Evolutionary conservation across 2,797 vertebrate species (phyloP), one percentile per base, ranked within the genome.

Genomic region (Silurus lanzhouensis): DNA sequence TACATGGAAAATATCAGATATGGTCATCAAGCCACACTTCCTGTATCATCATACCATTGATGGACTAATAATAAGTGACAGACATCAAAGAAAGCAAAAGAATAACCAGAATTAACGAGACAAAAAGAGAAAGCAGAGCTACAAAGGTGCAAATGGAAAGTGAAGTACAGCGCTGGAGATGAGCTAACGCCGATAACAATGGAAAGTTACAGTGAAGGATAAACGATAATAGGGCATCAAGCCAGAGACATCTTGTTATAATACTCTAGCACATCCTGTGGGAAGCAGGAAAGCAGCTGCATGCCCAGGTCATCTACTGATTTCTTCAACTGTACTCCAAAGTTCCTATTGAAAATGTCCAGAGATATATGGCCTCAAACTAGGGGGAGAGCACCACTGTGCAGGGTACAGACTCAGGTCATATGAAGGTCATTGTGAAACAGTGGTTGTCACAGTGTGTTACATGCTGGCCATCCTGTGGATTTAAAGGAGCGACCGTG

Each of bases 131-230:
- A 46, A 31, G 72, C 63, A 71, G 38, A 67, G 67, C 58, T 81
- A 10, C 6, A n/a, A 57, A 72, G 83, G 46, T 58, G 27, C 22
- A 27, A 68, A 85, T 68, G 83, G 67, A 78, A 72, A 67, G 57
- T 75, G 31, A 61, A 79, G 74, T 22, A 70, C 38, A 67, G 67
- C 15, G 46, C 66, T 77, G 31, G 61, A 81, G 77, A 27, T 25
- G 55, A 81, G 61, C 38, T 61, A 66, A 74, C 71, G 12, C 38
- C 57, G 85, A 85, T 83, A 83, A 84, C 38, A 75, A 74, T 31
- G 80, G 61, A 88, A 57, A 82, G 64, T 82, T 79, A 87, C 80
- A 61, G 74, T 15, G 75, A 27, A 55, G 84, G 68, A 80, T 67
- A 82, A 77, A 82, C 63, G 76, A 87, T 61, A 72, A 86, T 82